Evolutionary conservation across 2,888 invertebrate genomes (phyloP).

Genomic region (Eupithecia subfuscata): DNA sequence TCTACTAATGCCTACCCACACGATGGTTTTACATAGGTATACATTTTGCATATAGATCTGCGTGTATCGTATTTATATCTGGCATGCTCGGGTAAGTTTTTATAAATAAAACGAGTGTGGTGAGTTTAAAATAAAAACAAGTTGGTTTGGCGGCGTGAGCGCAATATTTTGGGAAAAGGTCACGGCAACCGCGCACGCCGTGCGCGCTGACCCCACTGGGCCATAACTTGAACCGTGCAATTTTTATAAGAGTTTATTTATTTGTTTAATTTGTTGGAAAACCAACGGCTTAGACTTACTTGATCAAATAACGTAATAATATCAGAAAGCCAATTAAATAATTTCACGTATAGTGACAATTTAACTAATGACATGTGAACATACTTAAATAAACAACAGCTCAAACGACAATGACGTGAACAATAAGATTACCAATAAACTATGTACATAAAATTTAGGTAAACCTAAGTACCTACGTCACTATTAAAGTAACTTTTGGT

Average conservation of each 20-base stretch:
- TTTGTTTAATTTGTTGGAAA: no score
- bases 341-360: no score
- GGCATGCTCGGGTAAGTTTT: slow-evolving; percentile 59
- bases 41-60: slow-evolving; percentile 13
- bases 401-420: no score
- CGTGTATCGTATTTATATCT: slow-evolving; percentile 53
- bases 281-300: no score
- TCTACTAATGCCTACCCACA: neutral
- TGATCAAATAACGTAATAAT: no score
- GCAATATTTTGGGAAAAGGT: slow-evolving; percentile 72
- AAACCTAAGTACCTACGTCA: no score
- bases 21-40: neutral
- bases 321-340: no score
- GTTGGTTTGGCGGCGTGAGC: slow-evolving; percentile 55
- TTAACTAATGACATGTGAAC: no score
- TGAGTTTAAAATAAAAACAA: slow-evolving; percentile 61
- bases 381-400: no score
- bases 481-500: no score
- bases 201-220: slow-evolving; percentile 42
- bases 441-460: no score
- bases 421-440: no score
- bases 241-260: neutral
- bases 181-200: slow-evolving; percentile 61
- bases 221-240: neutral
- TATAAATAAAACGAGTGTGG: slow-evolving; percentile 61